Evolutionary conservation across 2,113 vertebrate genomes (phyloP).

Genomic region (Urocitellus parryii): DNA sequence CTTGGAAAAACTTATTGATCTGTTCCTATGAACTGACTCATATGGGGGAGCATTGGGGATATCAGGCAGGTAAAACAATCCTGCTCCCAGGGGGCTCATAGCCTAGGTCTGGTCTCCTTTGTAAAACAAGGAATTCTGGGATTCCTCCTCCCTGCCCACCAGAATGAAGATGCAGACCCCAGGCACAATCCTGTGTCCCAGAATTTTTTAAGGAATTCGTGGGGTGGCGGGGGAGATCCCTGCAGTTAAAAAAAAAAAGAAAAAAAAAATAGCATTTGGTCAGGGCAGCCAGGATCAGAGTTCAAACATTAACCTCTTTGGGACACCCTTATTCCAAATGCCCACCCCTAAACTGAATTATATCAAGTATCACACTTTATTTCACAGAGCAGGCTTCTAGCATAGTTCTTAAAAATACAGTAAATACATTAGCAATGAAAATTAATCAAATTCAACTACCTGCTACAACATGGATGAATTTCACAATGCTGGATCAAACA

Average conservation of each 20-base stretch:
- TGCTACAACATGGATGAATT: neutral
- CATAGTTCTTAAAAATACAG: conserved; percentile 46
- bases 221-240: neutral
- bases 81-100: neutral
- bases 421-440: neutral
- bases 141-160: neutral
- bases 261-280: neutral
- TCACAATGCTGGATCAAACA: neutral
- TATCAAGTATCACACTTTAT: neutral
- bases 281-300: neutral
- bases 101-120: neutral
- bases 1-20: conserved; percentile 16
- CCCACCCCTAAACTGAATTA: neutral
- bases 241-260: conserved; percentile 25
- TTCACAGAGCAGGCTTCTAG: neutral
- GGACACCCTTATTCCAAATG: neutral
- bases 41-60: neutral
- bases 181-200: neutral
- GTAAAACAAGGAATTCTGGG: neutral
- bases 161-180: neutral
- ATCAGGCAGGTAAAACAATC: conserved; percentile 30
- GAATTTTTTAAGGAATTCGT: conserved; percentile 43
- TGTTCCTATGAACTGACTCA: neutral
- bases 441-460: conserved; percentile 14
- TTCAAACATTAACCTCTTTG: neutral